These are phyloP conservation scores for Fregetta grallaria DNA, from an alignment of 2,113 vertebrate genomes.

Conservation along the genomic window DNA sequence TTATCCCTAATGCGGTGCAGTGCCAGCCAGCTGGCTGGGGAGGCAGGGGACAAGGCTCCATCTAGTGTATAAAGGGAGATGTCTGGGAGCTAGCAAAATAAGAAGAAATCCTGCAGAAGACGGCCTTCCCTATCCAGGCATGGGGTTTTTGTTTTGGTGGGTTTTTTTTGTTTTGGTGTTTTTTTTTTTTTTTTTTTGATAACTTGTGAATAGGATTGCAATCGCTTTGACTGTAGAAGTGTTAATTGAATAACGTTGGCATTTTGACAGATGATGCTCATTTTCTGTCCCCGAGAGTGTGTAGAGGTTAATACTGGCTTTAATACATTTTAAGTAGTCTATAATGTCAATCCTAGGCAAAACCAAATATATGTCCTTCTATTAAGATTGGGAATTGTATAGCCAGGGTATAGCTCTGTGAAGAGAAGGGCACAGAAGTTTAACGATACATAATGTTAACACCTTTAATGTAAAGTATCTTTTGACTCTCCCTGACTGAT, in stretches of 20 bases:
- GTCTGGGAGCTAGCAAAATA: neutral
- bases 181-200: neutral
- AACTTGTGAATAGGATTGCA: neutral
- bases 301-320: neutral
- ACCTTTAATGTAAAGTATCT: neutral
- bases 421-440: neutral
- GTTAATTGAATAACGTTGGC: neutral
- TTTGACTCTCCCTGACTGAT: neutral
- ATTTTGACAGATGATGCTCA: neutral
- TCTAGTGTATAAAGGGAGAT: slow-evolving; percentile 62
- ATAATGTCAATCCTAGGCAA: neutral
- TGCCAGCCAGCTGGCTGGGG: neutral
- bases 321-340: neutral
- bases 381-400: neutral
- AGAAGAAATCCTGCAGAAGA: neutral
- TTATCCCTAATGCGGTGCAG: neutral
- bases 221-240: neutral
- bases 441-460: neutral
- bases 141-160: neutral
- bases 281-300: neutral
- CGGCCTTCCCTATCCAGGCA: neutral
- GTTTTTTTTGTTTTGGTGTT: no score
- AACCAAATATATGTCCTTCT: neutral
- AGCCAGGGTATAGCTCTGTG: neutral
- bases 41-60: slow-evolving; percentile 56